Conservation (phyloP, 2,888 invertebrate genomes). For the Adelphocoris suturalis region DNA sequence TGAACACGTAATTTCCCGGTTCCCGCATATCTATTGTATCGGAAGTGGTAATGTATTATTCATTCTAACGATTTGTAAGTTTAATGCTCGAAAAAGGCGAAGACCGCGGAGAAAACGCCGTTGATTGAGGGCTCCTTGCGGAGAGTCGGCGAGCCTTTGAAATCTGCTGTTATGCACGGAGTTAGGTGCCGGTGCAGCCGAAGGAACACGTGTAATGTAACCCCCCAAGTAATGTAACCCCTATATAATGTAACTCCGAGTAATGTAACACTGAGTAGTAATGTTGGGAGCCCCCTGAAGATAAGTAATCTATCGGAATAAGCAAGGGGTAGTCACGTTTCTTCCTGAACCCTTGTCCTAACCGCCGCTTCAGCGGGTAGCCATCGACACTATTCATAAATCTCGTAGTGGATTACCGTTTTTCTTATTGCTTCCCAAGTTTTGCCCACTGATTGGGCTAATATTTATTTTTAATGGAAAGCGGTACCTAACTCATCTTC, state of each 20-base stretch:
- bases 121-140: neutral
- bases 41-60: conserved; percentile 40
- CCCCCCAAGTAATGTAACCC: neutral
- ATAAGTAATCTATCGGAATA: conserved; percentile 29
- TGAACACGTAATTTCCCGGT: conserved; percentile 30
- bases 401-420: neutral
- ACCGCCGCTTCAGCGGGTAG: neutral
- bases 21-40: neutral
- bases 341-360: conserved; percentile 4
- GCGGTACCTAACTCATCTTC: no score
- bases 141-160: neutral
- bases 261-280: neutral
- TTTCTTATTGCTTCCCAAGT: neutral
- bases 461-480: neutral
- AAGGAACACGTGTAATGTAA: neutral
- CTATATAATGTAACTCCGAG: neutral
- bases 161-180: neutral
- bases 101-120: conserved; percentile 21
- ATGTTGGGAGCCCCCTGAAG: neutral
- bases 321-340: conserved; percentile 25
- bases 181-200: neutral
- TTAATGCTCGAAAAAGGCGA: conserved; percentile 25
- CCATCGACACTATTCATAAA: conserved; percentile 4
- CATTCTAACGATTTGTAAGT: conserved; percentile 47
- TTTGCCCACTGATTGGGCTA: neutral